Evolutionary conservation across 2,113 vertebrate species (phyloP), one percentile per base, ranked within the genome.

Genomic region (Xiphophorus maculatus): DNA sequence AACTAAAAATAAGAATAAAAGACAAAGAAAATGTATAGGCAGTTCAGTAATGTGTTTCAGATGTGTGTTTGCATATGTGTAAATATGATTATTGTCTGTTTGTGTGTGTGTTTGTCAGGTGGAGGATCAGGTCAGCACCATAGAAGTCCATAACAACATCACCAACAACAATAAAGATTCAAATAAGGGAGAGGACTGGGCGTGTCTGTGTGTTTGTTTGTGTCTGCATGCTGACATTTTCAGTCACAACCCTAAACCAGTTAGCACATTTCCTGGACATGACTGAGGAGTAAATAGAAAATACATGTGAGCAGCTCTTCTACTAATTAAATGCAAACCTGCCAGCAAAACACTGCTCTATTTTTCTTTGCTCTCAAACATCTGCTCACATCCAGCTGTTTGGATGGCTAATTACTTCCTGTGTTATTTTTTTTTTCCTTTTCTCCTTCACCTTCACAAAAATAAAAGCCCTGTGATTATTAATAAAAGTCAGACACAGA

Each of bases 41-140:
- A 92, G 89, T 91, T 89, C 80, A 81, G 88, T 87, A 87, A 66
- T 82, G 74, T 88, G 79, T 88, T 30, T 84, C 78, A 73, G 67
- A 61, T 79, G 82, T 66, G 48, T 66, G 69, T 51, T 32, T 76
- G 66, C 5, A n/a, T 79, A 4, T 79, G 61, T 71, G 15, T 80
- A 32, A 80, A 66, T 69, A 58, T 84, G 30, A 37, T 12, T 71
- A 58, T 58, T 10, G 44, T 69, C 5, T 72, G 66, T 61, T 58
- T 81, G 71, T 74, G 22, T 71, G 66, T 81, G 54, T 71, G 76
- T 76, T 76, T 65, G 37, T 77, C 77, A 84, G 83, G 84, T 91
- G 79, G 70, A 90, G 87, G 90, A 83, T 87, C 80, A 86, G 78
- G 88, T 93, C 88, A 93, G 92, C 91, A 94, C 91, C 91, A 92